Conservation (phyloP, 92 coral and sea anemone genomes). For the Siderastrea siderea region DNA sequence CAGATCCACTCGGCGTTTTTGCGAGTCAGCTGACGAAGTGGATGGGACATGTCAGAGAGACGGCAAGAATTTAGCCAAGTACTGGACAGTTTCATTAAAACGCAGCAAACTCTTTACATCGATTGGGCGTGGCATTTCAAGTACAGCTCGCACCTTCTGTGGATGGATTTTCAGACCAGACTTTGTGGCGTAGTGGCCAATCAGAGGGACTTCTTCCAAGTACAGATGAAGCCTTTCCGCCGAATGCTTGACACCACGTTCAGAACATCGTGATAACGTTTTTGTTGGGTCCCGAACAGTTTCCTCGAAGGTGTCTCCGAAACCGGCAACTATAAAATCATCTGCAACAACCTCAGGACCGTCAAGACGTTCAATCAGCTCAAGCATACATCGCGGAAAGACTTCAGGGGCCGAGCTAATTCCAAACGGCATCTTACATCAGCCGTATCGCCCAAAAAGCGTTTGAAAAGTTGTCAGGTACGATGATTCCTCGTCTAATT, state of each 20-base stretch:
- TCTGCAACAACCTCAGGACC: background rate
- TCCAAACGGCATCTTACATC: slow-evolving; percentile 2
- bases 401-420: slow-evolving; percentile 11
- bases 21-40: slow-evolving; percentile 5
- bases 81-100: background rate
- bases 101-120: background rate
- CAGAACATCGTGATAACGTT: background rate
- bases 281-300: slow-evolving; percentile 5
- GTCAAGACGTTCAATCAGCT: background rate
- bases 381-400: background rate
- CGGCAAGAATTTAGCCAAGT: background rate
- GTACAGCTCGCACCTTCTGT: background rate
- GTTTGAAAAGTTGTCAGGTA: background rate
- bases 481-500: background rate
- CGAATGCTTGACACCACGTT: background rate
- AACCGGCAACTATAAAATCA: background rate
- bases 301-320: background rate
- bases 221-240: background rate
- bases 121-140: background rate
- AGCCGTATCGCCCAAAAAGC: background rate
- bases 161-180: slow-evolving; percentile 1
- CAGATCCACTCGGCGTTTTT: background rate
- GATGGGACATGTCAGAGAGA: background rate
- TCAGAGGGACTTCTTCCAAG: background rate
- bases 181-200: background rate